Evolutionary conservation across 2,888 invertebrate species (phyloP).

Genomic region (Cyclophora albipunctata): DNA sequence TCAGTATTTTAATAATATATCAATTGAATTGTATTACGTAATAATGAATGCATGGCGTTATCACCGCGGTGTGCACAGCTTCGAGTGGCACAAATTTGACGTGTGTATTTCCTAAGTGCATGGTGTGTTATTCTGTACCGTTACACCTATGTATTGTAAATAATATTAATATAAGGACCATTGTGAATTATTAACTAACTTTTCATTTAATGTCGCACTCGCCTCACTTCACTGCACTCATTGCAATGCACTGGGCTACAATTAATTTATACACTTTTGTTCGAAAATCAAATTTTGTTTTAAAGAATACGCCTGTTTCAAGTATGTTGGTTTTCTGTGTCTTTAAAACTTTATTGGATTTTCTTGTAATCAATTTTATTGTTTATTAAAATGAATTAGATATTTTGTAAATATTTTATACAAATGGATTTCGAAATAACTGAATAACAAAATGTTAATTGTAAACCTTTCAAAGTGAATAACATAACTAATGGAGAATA

Average conservation of each 20-base stretch:
- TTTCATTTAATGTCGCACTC: conserved; percentile 61
- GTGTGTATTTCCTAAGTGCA: conserved; percentile 60
- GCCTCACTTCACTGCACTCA: conserved; percentile 44
- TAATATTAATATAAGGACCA: conserved; percentile 67
- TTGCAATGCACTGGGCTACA: conserved; percentile 15
- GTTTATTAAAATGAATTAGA: too few relatives aligned
- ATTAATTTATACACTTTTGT: conserved; percentile 1
- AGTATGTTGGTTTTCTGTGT: not conserved
- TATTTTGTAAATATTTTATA: too few relatives aligned
- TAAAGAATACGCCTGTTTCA: not conserved
- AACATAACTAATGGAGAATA: conserved; percentile 49
- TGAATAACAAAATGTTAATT: too few relatives aligned
- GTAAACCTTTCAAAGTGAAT: conserved; percentile 22
- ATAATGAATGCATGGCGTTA: conserved; percentile 51
- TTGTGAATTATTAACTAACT: conserved; percentile 71
- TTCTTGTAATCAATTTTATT: too few relatives aligned
- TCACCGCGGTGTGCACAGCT: conserved; percentile 66
- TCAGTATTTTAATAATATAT: conserved; percentile 34
- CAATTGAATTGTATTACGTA: conserved; percentile 27
- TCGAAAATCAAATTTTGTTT: conserved; percentile 1
- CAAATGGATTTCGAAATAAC: too few relatives aligned
- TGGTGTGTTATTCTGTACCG: conserved; percentile 69
- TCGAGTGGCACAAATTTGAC: conserved; percentile 52
- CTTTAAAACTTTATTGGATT: too few relatives aligned
- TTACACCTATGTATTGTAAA: conserved; percentile 54